Conservation (phyloP, 2,888 invertebrate species). For the Eutolmus rufibarbis region DNA sequence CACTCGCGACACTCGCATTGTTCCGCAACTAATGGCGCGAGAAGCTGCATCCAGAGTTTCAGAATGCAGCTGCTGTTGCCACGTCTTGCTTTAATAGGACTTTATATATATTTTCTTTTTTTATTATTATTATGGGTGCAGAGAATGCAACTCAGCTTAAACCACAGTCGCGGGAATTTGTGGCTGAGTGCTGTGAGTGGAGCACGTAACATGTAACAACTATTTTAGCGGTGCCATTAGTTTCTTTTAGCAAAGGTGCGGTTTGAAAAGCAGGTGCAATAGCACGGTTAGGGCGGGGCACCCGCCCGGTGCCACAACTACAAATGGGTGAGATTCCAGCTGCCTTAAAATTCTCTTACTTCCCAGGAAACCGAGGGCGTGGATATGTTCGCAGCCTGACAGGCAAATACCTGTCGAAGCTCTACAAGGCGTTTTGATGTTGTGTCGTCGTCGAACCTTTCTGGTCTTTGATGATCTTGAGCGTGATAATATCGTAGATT, state of each 20-base stretch:
- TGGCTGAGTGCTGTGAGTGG: neutral
- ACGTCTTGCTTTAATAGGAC: neutral
- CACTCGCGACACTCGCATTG: neutral
- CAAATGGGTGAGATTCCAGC: neutral
- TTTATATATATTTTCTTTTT: neutral
- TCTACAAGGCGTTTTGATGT: neutral
- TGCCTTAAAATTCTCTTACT: neutral
- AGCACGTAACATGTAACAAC: neutral
- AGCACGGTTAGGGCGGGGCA: neutral
- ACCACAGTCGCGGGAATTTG: neutral
- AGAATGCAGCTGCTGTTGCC: neutral
- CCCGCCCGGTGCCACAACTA: neutral
- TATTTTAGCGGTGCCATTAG: neutral
- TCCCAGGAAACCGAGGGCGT: neutral
- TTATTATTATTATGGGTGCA: neutral
- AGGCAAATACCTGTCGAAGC: neutral
- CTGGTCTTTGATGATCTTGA: neutral
- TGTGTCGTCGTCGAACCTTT: neutral
- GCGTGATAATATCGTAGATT: constrained; percentile 18
- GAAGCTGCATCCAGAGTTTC: neutral
- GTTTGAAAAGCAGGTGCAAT: neutral
- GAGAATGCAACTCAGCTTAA: neutral
- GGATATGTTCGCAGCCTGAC: neutral
- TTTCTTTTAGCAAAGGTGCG: neutral
- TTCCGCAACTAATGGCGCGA: neutral